phyloP scores from a whole-genome alignment of 1,140 invertebrate genomes.

The Papilio helenus region DNA sequence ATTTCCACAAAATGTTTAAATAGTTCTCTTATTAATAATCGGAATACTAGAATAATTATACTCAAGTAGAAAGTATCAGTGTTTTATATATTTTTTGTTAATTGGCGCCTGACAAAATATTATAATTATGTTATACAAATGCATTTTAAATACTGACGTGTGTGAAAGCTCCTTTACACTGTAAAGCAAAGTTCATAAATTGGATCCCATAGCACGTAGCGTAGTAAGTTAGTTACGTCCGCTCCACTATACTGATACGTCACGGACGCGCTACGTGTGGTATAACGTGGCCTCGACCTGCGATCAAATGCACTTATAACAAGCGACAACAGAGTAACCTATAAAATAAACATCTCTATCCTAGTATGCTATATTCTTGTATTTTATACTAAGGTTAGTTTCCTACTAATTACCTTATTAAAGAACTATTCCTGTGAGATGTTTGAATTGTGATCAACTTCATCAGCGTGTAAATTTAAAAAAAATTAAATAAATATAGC shows the following conservation, averaged over 20 bases:
- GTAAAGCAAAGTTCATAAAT: background rate
- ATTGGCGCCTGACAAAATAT: background rate
- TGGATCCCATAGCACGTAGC: conserved; percentile 10
- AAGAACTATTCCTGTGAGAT: no score
- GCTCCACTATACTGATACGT: conserved; percentile 9
- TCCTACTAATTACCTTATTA: no score
- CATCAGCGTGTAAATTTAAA: no score
- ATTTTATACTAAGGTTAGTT: no score
- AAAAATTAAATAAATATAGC: no score
- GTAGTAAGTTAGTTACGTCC: conserved; percentile 11
- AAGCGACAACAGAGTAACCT: background rate
- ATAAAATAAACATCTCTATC: background rate
- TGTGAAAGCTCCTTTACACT: conserved; percentile 4
- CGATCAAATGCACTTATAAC: conserved; percentile 3
- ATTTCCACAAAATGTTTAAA: no score
- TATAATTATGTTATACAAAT: background rate
- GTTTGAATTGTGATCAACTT: no score
- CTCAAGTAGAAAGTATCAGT: background rate
- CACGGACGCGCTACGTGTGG: conserved; percentile 13
- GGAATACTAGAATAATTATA: no score
- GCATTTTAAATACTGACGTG: background rate
- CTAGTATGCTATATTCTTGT: no score
- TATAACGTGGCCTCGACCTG: background rate
- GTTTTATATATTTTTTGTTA: background rate
- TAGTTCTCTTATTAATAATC: no score